Base-by-base conservation (phyloP, 2,888 invertebrate species). In the Eupithecia abbreviata region DNA sequence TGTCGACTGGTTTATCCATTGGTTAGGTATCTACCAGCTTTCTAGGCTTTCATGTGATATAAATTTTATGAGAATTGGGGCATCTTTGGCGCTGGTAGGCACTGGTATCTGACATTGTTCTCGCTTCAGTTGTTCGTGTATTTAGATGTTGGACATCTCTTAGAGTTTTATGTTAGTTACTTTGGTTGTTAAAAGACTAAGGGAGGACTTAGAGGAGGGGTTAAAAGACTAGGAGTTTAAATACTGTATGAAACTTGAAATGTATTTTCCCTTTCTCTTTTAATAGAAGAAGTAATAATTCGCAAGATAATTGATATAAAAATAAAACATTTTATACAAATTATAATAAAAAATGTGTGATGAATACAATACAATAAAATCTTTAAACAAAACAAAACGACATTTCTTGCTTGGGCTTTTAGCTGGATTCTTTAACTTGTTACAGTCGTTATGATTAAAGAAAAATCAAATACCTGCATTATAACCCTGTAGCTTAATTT, bases 1-100 rank as follows among this genome's bases (percentile, higher is more conserved):
- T 69, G 69, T 69, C 69, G 30, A 69, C 69, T 69, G 47, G 47
- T 10, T 69, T 69, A 18, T 69, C 66, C 66, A 30, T 62, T 62
- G 62, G 55, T 58, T 58, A 3, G 55, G 62, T 62, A 62, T 12
- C 58, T 18, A 58, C 62, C 62, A 62, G 12, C 10, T 62, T 62
- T 30, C 62, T 12, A 62, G 10, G 12, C 30, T 18, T 30, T 30
- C 30, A 10, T n/a, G 3, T 10, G 62, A 62, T 30, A 62, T 62
- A 62, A 10, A 62, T 62, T 62, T 30, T 62, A 62, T 30, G 4
- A 30, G 30, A 30, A 62, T 62, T 62, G 18, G 18, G 62, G 30
- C 12, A 18, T 58, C 10, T 62, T 62, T 62, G 18, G 58, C 58
- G 10, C 58, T 58, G 10, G 3, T 18, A 58, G 58, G 58, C 55